A percentile compares a stretch with the other conserved stretches of the same genome.
Evolutionary conservation across 2,888 invertebrate genomes (phyloP).

Genomic region (Limnephilus rhombicus): DNA sequence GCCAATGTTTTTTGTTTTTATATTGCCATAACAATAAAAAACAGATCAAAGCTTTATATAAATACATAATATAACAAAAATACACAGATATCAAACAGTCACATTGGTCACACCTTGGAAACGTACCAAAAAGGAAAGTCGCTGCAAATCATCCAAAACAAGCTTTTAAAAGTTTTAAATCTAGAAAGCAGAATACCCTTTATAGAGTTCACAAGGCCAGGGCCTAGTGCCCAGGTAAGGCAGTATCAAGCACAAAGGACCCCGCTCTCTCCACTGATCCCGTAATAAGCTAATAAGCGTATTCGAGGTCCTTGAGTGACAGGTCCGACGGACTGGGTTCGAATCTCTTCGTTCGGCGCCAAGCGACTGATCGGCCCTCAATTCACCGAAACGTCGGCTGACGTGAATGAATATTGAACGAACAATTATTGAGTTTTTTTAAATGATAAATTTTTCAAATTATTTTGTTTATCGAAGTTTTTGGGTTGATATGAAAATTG

Average conservation of each 20-base stretch:
- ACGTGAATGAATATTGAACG: neutral
- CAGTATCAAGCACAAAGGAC: neutral
- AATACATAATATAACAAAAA: no score
- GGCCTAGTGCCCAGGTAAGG: neutral
- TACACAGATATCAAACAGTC: no score
- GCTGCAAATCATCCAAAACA: neutral
- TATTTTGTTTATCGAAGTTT: neutral
- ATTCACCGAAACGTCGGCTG: neutral
- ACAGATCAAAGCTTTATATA: no score
- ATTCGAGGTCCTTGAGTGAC: slow-evolving; percentile 6
- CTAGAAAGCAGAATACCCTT: neutral
- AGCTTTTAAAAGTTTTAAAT: no score
- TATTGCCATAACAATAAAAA: no score
- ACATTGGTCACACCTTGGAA: no score
- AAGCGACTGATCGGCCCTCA: neutral
- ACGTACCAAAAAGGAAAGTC: neutral
- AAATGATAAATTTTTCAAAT: neutral
- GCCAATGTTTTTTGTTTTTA: no score
- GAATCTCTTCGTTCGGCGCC: neutral
- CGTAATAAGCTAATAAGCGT: slow-evolving; percentile 14
- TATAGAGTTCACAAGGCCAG: neutral
- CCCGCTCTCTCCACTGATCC: neutral
- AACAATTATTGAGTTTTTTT: neutral
- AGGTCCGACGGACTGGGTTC: neutral
- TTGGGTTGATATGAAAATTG: neutral